Base-by-base conservation (phyloP, 2,113 vertebrate genomes). In the Pluvianellus socialis region DNA sequence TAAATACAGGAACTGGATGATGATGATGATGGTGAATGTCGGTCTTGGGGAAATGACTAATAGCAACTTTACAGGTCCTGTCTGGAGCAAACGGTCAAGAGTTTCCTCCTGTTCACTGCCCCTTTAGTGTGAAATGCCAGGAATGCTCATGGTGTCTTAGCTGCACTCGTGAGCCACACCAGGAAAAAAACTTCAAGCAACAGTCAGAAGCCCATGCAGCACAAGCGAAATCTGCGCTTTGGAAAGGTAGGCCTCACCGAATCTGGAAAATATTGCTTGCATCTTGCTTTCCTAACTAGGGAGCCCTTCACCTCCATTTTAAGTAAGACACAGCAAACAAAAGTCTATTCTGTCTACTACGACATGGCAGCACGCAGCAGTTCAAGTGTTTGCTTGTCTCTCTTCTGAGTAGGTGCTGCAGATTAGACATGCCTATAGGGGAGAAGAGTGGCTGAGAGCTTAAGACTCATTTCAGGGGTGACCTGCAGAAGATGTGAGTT, bases 281-380 rank as follows among this genome's bases (percentile, higher is more conserved):
- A 63, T 90, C 97, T 95, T 91, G 73, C 87, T 89, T 92, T 82
- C 86, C 91, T 85, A 70, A 71, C 55, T 28, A 91, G 96, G 92
- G 97, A 98, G 94, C 94, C 95, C 91, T 97, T 94, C 92, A 96
- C 93, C 97, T 95, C 96, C 97, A 98, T 98, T 98, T 98, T 97
- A 96, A 97, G 93, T 66, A 93, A 96, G 88, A 95, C 75, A 94
- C 80, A 88, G 95, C 96, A 97, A 96, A 97, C 49, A 92, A 65
- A 96, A 96, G 73, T 92, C 94, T 92, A 82, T 92, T 91, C 91
- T 90, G 83, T 58, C 93, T 97, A 95, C 96, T 92, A 66, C 22
- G 86, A 95, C 96, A 93, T 52, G 94, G 97, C 77, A 92, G 92
- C 77, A 22, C 10, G 42, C 1, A 23, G 90, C 6, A 10, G 93